A percentile compares a stretch with the other conserved stretches of the same genome.
phyloP scores from a whole-genome alignment of 2,113 vertebrate species.

The Catharus bicknelli region DNA sequence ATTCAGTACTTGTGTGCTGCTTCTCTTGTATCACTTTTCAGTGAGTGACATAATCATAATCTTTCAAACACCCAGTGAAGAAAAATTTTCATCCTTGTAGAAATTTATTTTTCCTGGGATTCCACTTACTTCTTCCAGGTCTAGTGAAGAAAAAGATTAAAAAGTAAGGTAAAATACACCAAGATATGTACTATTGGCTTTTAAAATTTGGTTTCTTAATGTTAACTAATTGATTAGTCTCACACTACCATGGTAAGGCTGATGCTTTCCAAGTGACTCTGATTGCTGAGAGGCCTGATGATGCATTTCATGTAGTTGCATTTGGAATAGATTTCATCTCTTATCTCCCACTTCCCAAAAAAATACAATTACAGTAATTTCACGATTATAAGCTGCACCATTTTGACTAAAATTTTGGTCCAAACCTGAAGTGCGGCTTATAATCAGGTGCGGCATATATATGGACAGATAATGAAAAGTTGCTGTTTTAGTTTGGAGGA shows the following conservation, averaged over 20 bases:
- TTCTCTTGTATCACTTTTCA: neutral
- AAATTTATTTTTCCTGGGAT: neutral
- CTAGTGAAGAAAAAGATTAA: neutral
- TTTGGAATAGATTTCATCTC: neutral
- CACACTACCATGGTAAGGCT: neutral
- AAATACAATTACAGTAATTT: neutral
- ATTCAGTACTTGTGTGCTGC: neutral
- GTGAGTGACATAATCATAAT: neutral
- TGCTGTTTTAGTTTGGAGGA: too few species aligned
- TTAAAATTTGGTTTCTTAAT: neutral
- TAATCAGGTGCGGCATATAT: too few species aligned
- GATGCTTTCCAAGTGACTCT: neutral
- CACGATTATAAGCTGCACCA: too few species aligned
- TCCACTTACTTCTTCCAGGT: neutral
- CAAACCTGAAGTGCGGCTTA: too few species aligned
- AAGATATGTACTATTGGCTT: neutral
- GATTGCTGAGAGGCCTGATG: neutral
- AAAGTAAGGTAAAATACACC: neutral
- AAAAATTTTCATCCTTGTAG: neutral
- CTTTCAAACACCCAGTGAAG: neutral
- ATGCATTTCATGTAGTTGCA: neutral
- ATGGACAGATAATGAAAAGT: too few species aligned
- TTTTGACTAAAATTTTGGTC: too few species aligned
- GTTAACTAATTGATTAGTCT: neutral
- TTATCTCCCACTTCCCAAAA: neutral